These are phyloP conservation scores for Ylistrum balloti DNA, from an alignment of 1,140 invertebrate genomes.

Conservation along the genomic window DNA sequence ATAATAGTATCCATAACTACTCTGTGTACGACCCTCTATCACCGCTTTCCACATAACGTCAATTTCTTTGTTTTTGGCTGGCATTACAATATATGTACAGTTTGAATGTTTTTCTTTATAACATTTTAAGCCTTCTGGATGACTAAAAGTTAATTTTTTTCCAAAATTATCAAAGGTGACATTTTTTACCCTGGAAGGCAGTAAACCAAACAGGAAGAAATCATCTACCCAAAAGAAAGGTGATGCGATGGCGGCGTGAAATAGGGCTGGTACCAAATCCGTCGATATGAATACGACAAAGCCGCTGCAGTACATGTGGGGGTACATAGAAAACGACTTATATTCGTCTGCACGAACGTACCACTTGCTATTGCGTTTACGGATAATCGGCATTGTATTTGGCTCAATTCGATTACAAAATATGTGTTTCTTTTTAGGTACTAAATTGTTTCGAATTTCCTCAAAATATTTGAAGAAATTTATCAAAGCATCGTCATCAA, in stretches of 20 bases:
- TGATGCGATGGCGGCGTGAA: constrained; percentile 65
- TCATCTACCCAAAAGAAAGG: constrained; percentile 81
- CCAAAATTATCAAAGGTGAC: constrained; percentile 48
- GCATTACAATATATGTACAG: constrained; percentile 57
- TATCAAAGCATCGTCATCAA: constrained; percentile 84
- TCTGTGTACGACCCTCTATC: constrained; percentile 53
- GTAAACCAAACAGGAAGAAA: constrained; percentile 78
- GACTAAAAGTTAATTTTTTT: constrained; percentile 56
- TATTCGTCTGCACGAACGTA: constrained; percentile 64
- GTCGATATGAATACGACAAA: constrained; percentile 71
- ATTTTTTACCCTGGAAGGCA: constrained; percentile 62
- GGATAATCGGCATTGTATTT: constrained; percentile 67
- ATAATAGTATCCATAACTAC: constrained; percentile 50
- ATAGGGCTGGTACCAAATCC: constrained; percentile 77
- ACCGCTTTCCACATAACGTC: constrained; percentile 53
- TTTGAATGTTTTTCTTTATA: constrained; percentile 47
- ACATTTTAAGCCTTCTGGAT: constrained; percentile 53
- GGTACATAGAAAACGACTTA: constrained; percentile 59
- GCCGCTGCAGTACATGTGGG: constrained; percentile 64
- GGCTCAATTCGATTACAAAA: constrained; percentile 63
- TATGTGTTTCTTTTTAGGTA: constrained; percentile 56
- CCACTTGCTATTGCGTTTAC: constrained; percentile 66
- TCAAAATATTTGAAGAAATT: constrained; percentile 74
- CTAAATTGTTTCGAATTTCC: constrained; percentile 66
- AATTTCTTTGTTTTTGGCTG: constrained; percentile 58